These are phyloP conservation scores for Hedychridium roseum DNA, from an alignment of 2,888 invertebrate species.

Conservation along the genomic window DNA sequence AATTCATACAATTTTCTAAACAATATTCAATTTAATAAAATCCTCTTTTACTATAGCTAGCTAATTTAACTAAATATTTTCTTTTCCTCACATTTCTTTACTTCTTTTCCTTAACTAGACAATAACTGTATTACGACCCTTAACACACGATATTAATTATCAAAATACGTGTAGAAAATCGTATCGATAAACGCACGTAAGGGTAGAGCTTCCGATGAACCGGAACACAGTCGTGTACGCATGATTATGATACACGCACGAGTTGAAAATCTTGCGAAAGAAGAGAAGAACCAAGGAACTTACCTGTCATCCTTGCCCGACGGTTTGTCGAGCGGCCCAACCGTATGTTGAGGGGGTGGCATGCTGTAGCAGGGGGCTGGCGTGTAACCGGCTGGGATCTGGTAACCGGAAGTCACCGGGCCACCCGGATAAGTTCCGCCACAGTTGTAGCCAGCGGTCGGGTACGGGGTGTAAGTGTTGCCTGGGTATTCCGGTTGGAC, in stretches of 20 bases:
- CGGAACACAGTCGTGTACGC: slow-evolving; percentile 11
- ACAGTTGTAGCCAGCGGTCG: slow-evolving; percentile 70
- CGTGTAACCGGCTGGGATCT: slow-evolving; percentile 74
- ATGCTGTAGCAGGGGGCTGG: slow-evolving; percentile 84
- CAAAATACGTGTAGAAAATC: too few species aligned
- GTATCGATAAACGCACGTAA: too few species aligned
- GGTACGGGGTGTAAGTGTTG: slow-evolving; percentile 76
- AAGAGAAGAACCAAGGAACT: slow-evolving; percentile 47
- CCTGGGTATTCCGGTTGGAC: slow-evolving; percentile 84
- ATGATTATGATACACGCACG: too few species aligned
- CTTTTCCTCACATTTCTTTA: too few species aligned
- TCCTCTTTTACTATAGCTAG: too few species aligned
- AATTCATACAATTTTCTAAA: too few species aligned
- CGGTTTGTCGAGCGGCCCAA: slow-evolving; percentile 69
- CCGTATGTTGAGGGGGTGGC: slow-evolving; percentile 79
- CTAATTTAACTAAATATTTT: too few species aligned
- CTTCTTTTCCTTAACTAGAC: too few species aligned
- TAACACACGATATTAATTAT: too few species aligned
- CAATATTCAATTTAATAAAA: too few species aligned
- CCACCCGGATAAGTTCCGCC: slow-evolving; percentile 65
- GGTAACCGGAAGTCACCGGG: slow-evolving; percentile 69
- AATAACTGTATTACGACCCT: too few species aligned
- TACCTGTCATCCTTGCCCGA: slow-evolving; percentile 76
- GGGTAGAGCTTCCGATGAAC: slow-evolving; percentile 19
- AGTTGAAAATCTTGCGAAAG: slow-evolving; percentile 32